Evolutionary conservation across 2,888 invertebrate species (phyloP), one percentile per base, ranked within the genome.

Genomic region (Polyommatus iphigenia): DNA sequence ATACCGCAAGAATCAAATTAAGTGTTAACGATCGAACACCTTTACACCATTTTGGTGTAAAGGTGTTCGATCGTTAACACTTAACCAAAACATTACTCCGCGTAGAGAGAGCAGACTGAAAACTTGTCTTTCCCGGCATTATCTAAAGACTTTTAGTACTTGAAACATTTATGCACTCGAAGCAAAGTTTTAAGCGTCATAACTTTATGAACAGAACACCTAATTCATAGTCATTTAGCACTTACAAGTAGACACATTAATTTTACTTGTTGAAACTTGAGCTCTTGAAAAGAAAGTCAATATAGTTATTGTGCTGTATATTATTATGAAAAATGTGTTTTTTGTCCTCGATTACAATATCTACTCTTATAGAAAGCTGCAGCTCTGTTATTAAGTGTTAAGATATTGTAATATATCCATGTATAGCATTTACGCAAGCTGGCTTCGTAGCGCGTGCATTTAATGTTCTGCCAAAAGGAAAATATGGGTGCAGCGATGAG

Each of bases 381-480:
- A 20, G 1, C 20, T 13, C 15, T 73, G 46, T 73, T 73, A 20
- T 24, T 46, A 46, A 41, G 46, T 75, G 75, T 41, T 73, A 41
- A 75, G 75, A 75, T 75, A 75, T 75, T 50, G 50, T 75, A 41
- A 75, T 50, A 75, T 50, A 54, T 72, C 18, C 24, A 46, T 50
- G 54, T 54, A 50, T 41, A 75, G 41, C 73, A 54, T 75, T 75
- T 18, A 13, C 75, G 29, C 50, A 75, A 50, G 46, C 75, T 46
- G 46, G 15, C 18, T 75, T 50, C 46, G 75, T 8, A 54, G 24
- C 75, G 75, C 75, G 75, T 75, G 75, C 75, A 75, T 75, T 75
- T 75, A 75, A 75, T 75, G 75, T 18, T 24, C 24, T 32, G 54
- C 54, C 8, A 75, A 75, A 29, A 54, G 75, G 75, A 54, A 54